Evolutionary conservation across 1,140 invertebrate genomes (phyloP).

Genomic region (Teleogryllus occipitalis): DNA sequence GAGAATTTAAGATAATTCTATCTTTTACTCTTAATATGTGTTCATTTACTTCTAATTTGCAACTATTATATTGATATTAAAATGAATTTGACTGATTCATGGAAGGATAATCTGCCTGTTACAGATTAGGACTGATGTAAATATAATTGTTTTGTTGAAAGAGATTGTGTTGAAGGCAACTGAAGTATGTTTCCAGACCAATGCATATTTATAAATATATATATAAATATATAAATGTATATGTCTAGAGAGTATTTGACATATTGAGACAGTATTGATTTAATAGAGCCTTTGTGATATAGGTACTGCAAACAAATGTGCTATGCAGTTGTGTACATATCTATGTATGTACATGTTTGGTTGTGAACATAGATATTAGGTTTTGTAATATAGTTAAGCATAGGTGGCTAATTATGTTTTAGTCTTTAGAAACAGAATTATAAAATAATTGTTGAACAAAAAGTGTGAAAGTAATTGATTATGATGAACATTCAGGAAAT

Average conservation of each 20-base stretch:
- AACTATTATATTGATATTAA: neutral
- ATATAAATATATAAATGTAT: neutral
- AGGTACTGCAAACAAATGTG: neutral
- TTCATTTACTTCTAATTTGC: neutral
- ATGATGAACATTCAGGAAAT: neutral
- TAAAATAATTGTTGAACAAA: neutral
- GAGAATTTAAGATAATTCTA: too few species aligned
- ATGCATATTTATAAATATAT: neutral
- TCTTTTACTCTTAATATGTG: neutral
- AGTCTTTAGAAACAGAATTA: neutral
- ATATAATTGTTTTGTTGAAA: neutral
- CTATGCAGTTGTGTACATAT: constrained; percentile 4
- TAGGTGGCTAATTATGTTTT: neutral
- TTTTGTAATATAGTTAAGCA: constrained; percentile 1
- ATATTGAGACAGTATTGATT: constrained; percentile 5
- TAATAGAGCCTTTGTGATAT: constrained; percentile 5
- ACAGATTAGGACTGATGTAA: neutral
- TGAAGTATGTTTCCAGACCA: neutral
- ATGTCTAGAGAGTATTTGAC: neutral
- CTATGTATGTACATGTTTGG: constrained; percentile 4
- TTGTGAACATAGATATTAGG: constrained; percentile 1
- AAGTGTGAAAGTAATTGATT: neutral
- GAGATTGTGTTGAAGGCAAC: neutral
- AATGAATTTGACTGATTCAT: neutral
- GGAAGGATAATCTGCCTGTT: neutral